These are phyloP conservation scores for Episyrphus balteatus DNA, from an alignment of 1,140 invertebrate species.

Conservation along the genomic window DNA sequence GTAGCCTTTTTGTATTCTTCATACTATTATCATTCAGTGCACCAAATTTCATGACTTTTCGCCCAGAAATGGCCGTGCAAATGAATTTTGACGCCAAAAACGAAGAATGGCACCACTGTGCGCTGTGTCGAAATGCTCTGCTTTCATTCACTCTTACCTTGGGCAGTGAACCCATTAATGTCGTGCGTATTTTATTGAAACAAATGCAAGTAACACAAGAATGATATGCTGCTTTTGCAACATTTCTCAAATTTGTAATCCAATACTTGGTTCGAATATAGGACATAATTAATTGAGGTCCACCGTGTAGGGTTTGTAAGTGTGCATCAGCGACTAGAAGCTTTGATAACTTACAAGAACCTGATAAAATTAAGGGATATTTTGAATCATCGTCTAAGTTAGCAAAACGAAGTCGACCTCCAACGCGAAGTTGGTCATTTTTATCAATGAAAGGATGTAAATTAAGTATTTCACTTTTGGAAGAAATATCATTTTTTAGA, in stretches of 20 bases:
- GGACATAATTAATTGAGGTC: background rate
- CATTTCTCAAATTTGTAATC: background rate
- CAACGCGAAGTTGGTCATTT: background rate
- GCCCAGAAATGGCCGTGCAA: too few species aligned
- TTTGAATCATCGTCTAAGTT: background rate
- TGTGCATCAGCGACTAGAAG: conserved; percentile 1
- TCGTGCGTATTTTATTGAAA: too few species aligned
- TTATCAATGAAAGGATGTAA: conserved; percentile 1
- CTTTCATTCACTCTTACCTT: conserved; percentile 12
- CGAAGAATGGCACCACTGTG: too few species aligned
- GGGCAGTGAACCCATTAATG: conserved; percentile 6
- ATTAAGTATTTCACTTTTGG: background rate
- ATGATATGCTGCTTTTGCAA: background rate
- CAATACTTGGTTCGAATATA: background rate
- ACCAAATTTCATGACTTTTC: too few species aligned
- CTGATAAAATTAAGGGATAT: conserved; percentile 2
- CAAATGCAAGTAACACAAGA: background rate
- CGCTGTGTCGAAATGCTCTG: too few species aligned
- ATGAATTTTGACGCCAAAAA: too few species aligned
- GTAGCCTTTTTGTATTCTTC: too few species aligned
- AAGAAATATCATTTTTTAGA: background rate
- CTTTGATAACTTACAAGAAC: background rate
- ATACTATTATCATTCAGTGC: too few species aligned
- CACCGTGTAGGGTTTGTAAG: background rate
- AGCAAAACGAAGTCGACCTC: background rate